phyloP scores from a whole-genome alignment of 23 tunicate species.

The Styela clava region DNA sequence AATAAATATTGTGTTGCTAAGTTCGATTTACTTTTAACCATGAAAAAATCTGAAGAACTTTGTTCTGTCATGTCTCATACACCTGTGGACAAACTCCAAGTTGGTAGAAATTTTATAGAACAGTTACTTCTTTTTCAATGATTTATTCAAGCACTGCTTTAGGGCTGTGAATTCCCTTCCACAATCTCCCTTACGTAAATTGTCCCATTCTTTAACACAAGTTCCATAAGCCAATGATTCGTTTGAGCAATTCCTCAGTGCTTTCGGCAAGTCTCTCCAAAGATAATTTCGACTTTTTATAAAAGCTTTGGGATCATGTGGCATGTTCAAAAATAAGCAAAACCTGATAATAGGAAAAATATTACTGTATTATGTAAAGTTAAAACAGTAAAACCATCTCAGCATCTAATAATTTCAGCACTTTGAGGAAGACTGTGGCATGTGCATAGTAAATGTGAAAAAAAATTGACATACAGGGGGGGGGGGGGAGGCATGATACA shows the following conservation, averaged over 20 bases:
- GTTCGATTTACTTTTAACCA: not conserved
- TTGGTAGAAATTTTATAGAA: too few relatives aligned
- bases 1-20: not conserved
- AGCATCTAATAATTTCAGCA: too few relatives aligned
- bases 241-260: constrained; percentile 53
- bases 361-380: too few relatives aligned
- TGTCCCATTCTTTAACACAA: constrained; percentile 94
- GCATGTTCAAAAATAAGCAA: constrained; percentile 49
- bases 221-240: constrained; percentile 66
- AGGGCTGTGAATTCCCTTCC: constrained; percentile 65
- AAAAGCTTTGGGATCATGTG: constrained; percentile 57
- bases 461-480: too few relatives aligned
- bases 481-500: too few relatives aligned
- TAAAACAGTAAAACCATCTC: too few relatives aligned
- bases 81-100: too few relatives aligned
- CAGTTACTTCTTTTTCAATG: constrained; percentile 12
- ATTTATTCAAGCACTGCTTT: constrained; percentile 65
- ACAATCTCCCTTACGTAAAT: constrained; percentile 89
- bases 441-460: too few relatives aligned
- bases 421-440: too few relatives aligned
- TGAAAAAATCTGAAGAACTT: not conserved
- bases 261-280: constrained; percentile 56
- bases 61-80: not conserved
- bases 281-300: constrained; percentile 63
- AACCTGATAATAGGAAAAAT: too few relatives aligned